Base-by-base conservation (phyloP, 92 coral and sea anemone species). In the Porites lobata region DNA sequence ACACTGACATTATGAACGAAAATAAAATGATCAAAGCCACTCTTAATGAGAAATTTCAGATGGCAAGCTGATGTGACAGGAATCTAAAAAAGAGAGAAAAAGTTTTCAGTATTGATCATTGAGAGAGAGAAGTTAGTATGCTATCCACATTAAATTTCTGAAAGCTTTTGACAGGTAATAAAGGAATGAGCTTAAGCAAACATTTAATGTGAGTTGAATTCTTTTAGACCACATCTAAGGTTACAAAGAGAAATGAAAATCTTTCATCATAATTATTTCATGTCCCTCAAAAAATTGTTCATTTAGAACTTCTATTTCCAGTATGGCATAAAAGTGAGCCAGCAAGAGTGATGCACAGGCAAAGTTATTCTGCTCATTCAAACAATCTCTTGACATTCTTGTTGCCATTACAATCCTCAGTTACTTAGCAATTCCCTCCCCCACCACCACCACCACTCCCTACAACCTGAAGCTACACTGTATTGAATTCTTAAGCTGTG, bases 31-130 rank as follows among this genome's bases (percentile, higher is more conserved):
- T 92, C 95, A 78, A 90, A 87, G 18, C 96, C 99, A 76, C 96
- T 95, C 82, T 78, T 92, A 91, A 96, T 95, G 9, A 92, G 85
- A 87, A 96, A 96, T 85, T 92, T 88, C 52, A 96, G 94, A 65
- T 96, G 98, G 65, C 90, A 87, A 47, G 99, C 97, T 14, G 99
- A 95, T 4, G 95, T 91, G 47, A 94, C 98, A 54, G 94, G 88
- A 26, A 96, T 91, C 96, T 94, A 51, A 22, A 53, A 75, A 14
- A 65, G 6, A 65, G 80, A 12, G 9, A 38, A 71, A 71, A 43
- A 71, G 21, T 11, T 43, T 53, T 38, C 1, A 32, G 9, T 71
- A 20, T 29, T 70, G 19, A 19, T 68, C 50, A 4, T 2, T 8
- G 8, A 62, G 0, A 15, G 7, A 62, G 18, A 7, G 66, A 62